These are phyloP conservation scores for Crax fasciolata DNA, from an alignment of 2,797 vertebrate genomes.

Conservation along the genomic window DNA sequence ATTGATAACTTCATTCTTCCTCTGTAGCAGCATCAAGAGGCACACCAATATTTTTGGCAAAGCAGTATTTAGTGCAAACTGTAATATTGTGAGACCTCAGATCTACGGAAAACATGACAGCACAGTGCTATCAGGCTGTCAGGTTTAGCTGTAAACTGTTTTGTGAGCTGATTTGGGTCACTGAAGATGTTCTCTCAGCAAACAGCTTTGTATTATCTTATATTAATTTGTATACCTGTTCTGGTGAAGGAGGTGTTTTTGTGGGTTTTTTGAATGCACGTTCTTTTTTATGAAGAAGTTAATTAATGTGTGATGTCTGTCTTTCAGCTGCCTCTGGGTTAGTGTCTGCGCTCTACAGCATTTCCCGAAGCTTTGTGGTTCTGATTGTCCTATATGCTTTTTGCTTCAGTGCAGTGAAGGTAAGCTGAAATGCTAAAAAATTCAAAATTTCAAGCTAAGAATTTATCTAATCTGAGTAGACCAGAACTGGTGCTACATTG, in stretches of 20 bases:
- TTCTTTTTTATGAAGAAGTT: neutral
- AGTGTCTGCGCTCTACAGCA: slow-evolving; percentile 89
- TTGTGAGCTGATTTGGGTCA: neutral
- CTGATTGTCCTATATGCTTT: slow-evolving; percentile 90
- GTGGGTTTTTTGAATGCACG: neutral
- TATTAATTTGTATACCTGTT: neutral
- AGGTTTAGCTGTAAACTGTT: neutral
- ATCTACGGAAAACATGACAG: neutral
- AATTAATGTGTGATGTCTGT: neutral
- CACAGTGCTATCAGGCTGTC: neutral
- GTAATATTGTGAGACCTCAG: neutral
- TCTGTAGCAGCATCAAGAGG: neutral
- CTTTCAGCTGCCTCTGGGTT: slow-evolving; percentile 92
- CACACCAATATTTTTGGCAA: neutral
- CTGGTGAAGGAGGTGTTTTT: neutral
- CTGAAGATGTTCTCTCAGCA: neutral
- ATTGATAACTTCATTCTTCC: neutral
- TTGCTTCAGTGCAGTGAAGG: slow-evolving; percentile 95
- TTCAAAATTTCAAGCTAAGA: neutral
- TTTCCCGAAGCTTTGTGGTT: slow-evolving; percentile 88
- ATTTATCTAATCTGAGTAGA: neutral
- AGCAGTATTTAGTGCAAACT: neutral
- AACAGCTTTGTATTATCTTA: neutral
- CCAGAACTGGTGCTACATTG: neutral
- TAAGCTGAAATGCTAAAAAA: slow-evolving; percentile 69